These are phyloP conservation scores for Aegithalos caudatus DNA, from an alignment of 2,113 vertebrate genomes.

Conservation along the genomic window DNA sequence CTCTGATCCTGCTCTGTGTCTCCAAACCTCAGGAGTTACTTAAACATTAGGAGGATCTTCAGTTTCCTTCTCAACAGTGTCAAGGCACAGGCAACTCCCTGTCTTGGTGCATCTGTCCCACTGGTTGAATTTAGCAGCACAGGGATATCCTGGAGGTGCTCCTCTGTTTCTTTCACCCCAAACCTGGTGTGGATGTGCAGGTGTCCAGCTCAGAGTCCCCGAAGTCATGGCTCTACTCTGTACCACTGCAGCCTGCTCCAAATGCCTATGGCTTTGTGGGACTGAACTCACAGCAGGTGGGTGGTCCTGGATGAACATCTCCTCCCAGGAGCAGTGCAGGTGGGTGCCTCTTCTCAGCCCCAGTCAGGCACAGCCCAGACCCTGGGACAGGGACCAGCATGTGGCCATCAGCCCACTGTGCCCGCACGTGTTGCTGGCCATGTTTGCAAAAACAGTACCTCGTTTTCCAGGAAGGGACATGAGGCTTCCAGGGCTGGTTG, in stretches of 20 bases:
- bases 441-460: neutral
- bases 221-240: neutral
- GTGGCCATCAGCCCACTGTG: neutral
- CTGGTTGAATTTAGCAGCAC: constrained; percentile 13
- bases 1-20: neutral
- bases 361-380: rapidly evolving
- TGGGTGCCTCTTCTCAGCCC: neutral
- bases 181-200: neutral
- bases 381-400: neutral
- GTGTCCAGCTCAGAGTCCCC: neutral
- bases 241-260: neutral
- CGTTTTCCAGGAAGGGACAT: rapidly evolving
- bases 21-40: neutral
- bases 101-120: neutral
- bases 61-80: neutral
- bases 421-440: rapidly evolving
- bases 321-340: neutral
- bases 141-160: neutral
- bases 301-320: neutral
- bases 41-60: neutral
- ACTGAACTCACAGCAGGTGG: neutral
- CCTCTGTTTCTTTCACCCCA: neutral
- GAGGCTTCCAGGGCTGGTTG: neutral
- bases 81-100: neutral
- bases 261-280: neutral